Percentiles rank a stretch among this genome's conserved stretches.
Evolutionary conservation across 2,797 vertebrate genomes (phyloP).

Genomic region (Megalops cyprinoides): DNA sequence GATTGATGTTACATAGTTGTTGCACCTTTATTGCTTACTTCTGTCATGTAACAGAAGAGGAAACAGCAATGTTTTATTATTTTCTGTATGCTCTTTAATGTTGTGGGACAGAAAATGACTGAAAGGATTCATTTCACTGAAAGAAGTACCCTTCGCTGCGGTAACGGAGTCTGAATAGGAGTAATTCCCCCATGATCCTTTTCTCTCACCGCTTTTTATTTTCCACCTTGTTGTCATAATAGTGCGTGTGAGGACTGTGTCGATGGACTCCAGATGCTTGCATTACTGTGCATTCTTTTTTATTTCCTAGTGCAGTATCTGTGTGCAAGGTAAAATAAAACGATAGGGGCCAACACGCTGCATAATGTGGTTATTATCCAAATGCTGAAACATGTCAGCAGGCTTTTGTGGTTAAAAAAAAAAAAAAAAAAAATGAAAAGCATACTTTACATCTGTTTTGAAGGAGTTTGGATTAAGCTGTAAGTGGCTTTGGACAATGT

Average conservation of each 20-base stretch:
- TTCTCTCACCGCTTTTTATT: constrained; percentile 16
- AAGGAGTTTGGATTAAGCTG: too few relatives aligned
- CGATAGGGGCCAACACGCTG: constrained; percentile 35
- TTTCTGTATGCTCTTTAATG: background rate
- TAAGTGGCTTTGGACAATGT: too few relatives aligned
- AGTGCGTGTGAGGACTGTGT: background rate
- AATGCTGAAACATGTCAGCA: background rate
- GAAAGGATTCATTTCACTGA: background rate
- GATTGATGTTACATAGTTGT: constrained; percentile 2
- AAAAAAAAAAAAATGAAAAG: too few relatives aligned
- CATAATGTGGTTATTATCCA: background rate
- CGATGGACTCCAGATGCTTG: constrained; percentile 18
- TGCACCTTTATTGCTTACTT: constrained; percentile 5
- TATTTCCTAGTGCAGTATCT: constrained; percentile 41
- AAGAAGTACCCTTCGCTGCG: constrained; percentile 1
- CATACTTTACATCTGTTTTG: too few relatives aligned
- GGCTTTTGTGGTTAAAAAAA: too few relatives aligned
- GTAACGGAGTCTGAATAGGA: background rate
- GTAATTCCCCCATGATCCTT: background rate
- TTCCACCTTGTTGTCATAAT: constrained; percentile 15
- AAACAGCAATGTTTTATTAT: background rate
- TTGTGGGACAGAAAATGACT: background rate
- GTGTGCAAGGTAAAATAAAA: constrained; percentile 62
- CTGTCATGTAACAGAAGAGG: background rate
- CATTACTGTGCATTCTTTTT: constrained; percentile 34